Percentiles rank a stretch among this genome's conserved stretches.
phyloP scores from a whole-genome alignment of 2,113 vertebrate species.

The Myotis davidii region DNA sequence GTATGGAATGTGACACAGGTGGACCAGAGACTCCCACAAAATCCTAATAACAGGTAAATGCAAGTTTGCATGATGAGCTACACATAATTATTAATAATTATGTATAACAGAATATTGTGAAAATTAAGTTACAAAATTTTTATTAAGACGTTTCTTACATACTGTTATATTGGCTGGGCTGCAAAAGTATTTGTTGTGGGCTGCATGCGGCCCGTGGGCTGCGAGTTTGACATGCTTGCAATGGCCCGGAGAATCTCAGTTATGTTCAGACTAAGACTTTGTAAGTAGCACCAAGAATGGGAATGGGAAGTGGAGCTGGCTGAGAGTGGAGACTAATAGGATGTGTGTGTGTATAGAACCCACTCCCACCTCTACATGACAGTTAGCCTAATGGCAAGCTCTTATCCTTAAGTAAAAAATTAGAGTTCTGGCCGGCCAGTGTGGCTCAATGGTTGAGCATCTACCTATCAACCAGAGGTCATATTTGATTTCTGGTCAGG shows the following conservation, averaged over 20 bases:
- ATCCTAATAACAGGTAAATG: background rate
- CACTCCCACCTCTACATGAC: background rate
- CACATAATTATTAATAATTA: too few species aligned
- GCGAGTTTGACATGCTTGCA: too few species aligned
- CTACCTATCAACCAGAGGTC: too few species aligned
- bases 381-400: background rate
- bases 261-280: background rate
- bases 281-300: background rate
- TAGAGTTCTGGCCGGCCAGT: too few species aligned
- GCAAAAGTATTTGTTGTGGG: too few species aligned
- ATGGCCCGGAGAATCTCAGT: background rate
- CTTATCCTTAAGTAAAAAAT: background rate
- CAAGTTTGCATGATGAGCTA: background rate
- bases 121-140: too few species aligned
- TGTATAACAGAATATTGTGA: too few species aligned
- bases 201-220: fast-evolving
- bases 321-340: background rate
- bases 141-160: too few species aligned
- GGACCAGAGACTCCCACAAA: background rate
- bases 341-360: background rate
- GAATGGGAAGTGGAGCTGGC: background rate
- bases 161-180: too few species aligned
- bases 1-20: background rate
- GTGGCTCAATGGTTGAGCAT: too few species aligned
- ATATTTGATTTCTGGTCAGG: too few species aligned